Base-by-base conservation (phyloP, 1,140 invertebrate genomes). In the Oedothorax gibbosus region DNA sequence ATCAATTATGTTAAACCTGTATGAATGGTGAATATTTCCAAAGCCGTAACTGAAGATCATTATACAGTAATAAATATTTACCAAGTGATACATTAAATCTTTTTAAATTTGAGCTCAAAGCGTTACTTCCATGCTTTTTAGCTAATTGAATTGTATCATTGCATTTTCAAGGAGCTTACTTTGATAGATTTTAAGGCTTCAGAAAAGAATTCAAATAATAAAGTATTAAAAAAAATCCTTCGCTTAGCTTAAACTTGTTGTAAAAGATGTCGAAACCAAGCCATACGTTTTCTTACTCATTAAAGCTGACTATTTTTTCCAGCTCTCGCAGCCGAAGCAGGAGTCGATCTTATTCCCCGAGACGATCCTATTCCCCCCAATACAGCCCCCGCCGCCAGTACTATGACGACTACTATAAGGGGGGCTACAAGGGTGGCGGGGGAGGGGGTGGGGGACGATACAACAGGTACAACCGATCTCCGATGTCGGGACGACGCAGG, bases 401-500 rank as follows among this genome's bases (percentile, higher is more conserved):
- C 21, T 77, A 85, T 79, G 54, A 86, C 51, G 80, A 77, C 21
- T 81, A 79, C 71, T 75, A 81, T 51, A 51, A 75, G n/a, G 68
- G 57, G 60, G 57, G 62, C 10, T 53, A 56, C 7, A n/a, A 60
- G 10, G 18, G 73, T 7, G 5, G 71, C 3, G 21, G 60, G n/a
- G 62, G 6, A 20, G 51, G 35, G 60, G 73, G 18, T 15, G 54
- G 50, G 14, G 72, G 14, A 62, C 20, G 79, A 14, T 51, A 53
- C 53, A 68, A 69, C 18, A 85, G 90, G 11, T 90, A 89, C 71
- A 91, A 90, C 71, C 87, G 91, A 7, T 92, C 91, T 53, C 92
- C 92, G 7, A 92, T 92, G 91, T 92, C 91, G 21, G 90, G 88
- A 85, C 88, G 92, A 62, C 87, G 91, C n/a, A 87, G 91, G 64